Base-by-base conservation (phyloP, 2,113 vertebrate genomes). In the Girardinichthys multiradiatus region DNA sequence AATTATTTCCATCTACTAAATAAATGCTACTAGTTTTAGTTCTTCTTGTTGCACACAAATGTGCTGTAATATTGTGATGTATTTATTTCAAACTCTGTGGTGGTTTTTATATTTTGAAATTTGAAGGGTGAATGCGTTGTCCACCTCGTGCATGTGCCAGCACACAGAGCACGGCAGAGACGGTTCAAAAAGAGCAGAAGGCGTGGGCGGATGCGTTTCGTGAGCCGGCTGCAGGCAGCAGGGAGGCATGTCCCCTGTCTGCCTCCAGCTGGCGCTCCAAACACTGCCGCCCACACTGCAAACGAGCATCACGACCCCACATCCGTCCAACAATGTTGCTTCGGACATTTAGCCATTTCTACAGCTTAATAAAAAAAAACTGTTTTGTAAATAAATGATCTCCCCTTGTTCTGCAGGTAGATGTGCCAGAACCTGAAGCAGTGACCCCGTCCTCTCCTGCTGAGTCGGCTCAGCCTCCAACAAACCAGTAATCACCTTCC, bases 251-350 rank as follows among this genome's bases (percentile, higher is more conserved):
- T 74, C 76, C 76, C 84, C 80, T 14, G 21, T 84, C 81, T 78
- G 83, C 85, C 81, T 88, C 85, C 89, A 87, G 86, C 85, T 89
- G 89, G 83, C 69, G 71, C 83, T 84, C 63, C 12, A 68, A 80
- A 84, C 84, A 35, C 39, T 0, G 26, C 76, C 70, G 7, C 86
- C 89, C 86, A 88, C 89, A 57, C 77, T 11, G 0, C 70, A 57
- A 51, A 83, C 64, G 39, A 11, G 61, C 65, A 61, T 73, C 66
- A 21, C 59, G 70, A 68, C 74, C 67, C 74, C 70, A 26, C 72
- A 27, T 17, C 76, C 59, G n/a, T 27, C 73, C 10, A 39, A 10
- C 10, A 39, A 10, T 10, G 37, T 39, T 11, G 7, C 48, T 8
- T 19, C 17, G 48, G 21, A n/a, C 24, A 24, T n/a, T 54, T n/a